A percentile compares a stretch with the other conserved stretches of the same genome.
Evolutionary conservation across 2,113 vertebrate genomes (phyloP).

Genomic region (Hipposideros armiger): DNA sequence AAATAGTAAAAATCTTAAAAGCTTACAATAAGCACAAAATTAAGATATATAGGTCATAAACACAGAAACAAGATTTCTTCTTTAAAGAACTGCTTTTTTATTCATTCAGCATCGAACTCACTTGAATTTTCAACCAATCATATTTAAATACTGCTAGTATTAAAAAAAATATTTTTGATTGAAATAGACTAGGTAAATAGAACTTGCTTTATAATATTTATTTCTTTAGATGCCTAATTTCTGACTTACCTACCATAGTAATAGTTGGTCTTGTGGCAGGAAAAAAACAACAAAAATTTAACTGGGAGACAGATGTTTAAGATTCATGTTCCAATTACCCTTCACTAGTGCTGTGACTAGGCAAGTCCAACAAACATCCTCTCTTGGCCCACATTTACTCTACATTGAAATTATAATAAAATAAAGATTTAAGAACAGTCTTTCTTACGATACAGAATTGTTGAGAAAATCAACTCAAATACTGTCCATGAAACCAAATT

Average conservation of each 20-base stretch:
- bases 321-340: neutral
- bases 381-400: neutral
- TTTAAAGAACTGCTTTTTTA: neutral
- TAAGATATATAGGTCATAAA: neutral
- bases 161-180: neutral
- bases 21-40: neutral
- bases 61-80: constrained; percentile 22
- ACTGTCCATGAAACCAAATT: constrained; percentile 10
- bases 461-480: constrained; percentile 39
- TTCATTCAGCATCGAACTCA: constrained; percentile 1
- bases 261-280: neutral
- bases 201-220: neutral
- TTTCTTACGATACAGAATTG: neutral
- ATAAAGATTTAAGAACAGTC: neutral
- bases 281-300: neutral
- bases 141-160: constrained; percentile 24
- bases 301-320: neutral
- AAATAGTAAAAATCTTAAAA: constrained; percentile 45
- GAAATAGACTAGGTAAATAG: neutral
- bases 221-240: neutral
- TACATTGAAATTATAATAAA: neutral
- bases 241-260: neutral
- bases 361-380: neutral
- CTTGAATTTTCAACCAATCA: constrained; percentile 36
- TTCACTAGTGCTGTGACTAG: neutral